Evolutionary conservation across 2,888 invertebrate species (phyloP), one percentile per base, ranked within the genome.

Genomic region (Calephelis perditalis): DNA sequence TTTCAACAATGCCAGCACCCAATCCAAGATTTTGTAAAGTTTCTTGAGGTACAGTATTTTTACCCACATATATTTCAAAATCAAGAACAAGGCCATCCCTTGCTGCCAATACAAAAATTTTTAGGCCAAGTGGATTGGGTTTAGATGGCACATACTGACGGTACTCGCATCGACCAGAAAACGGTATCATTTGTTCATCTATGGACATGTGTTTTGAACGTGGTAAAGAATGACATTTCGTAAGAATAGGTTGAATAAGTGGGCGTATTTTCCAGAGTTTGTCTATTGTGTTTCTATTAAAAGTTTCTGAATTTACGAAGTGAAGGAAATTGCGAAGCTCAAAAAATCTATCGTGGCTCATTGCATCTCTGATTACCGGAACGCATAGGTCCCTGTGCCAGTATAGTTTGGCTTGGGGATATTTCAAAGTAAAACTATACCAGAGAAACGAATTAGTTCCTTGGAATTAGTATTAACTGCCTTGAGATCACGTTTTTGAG

Each of bases 161-260:
- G 67, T 62, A 65, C 49, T 60, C 61, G 57, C 70, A 71, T 44
- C 68, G 61, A 12, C 72, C 71, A 26, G 70, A 67, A 68, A 72
- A 74, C 9, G 71, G 73, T 11, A 73, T 70, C 65, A 73, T 71
- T 58, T 73, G 72, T 56, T 74, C 73, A 56, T 74, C 72, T 43
- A 71, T 66, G 5, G 70, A 71, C 62, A 72, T 65, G 56, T 69
- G 65, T 59, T 71, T 68, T 11, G 68, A 70, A 7, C 67, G 64
- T 26, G 68, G 66, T 54, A 73, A 60, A 26, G 46, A 63, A 52
- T 67, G 61, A 36, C 64, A 67, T 60, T 64, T 66, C 40, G 56
- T 58, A 3, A 58, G 58, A 15, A 66, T 62, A 26, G 26, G 26
- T 47, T 57, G 54, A 52, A 58, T 45, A 35, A 44, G 44, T 26